Evolutionary conservation across 2,797 vertebrate species (phyloP).

Genomic region (Hippoglossus hippoglossus): DNA sequence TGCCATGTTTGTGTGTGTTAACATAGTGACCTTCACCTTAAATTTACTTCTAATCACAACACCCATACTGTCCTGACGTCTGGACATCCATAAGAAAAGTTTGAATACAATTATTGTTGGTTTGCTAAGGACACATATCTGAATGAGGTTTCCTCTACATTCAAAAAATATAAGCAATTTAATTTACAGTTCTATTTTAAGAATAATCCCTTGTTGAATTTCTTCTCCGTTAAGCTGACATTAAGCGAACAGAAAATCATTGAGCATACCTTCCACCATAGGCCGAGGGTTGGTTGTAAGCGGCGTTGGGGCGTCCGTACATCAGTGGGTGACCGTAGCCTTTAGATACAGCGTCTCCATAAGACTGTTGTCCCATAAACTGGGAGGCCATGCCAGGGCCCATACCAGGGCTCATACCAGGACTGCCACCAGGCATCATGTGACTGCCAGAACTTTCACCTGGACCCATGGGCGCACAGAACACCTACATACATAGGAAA

Average conservation of each 20-base stretch:
- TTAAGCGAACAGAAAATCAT: not conserved
- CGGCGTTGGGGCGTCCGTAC: constrained; percentile 86
- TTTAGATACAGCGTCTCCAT: constrained; percentile 87
- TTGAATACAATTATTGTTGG: too few relatives aligned
- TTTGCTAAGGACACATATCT: too few relatives aligned
- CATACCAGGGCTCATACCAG: constrained; percentile 90
- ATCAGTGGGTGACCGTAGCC: constrained; percentile 89
- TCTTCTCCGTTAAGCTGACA: not conserved
- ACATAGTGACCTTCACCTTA: too few relatives aligned
- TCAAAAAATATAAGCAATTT: not conserved
- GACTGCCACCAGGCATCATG: constrained; percentile 89
- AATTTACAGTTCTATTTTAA: too few relatives aligned
- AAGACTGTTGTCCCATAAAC: constrained; percentile 92
- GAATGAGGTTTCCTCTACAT: not conserved
- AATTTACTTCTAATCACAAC: too few relatives aligned
- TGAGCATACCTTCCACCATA: constrained; percentile 79
- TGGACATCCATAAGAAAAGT: too few relatives aligned
- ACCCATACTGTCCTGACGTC: too few relatives aligned
- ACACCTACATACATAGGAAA: constrained; percentile 81
- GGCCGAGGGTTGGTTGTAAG: constrained; percentile 73
- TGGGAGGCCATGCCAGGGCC: constrained; percentile 85
- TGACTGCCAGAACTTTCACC: constrained; percentile 90
- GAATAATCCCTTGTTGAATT: too few relatives aligned
- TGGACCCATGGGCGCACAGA: constrained; percentile 92
- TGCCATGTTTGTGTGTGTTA: too few relatives aligned